phyloP scores from a whole-genome alignment of 2,888 invertebrate genomes.

The Trissoscelio sp. region DNA sequence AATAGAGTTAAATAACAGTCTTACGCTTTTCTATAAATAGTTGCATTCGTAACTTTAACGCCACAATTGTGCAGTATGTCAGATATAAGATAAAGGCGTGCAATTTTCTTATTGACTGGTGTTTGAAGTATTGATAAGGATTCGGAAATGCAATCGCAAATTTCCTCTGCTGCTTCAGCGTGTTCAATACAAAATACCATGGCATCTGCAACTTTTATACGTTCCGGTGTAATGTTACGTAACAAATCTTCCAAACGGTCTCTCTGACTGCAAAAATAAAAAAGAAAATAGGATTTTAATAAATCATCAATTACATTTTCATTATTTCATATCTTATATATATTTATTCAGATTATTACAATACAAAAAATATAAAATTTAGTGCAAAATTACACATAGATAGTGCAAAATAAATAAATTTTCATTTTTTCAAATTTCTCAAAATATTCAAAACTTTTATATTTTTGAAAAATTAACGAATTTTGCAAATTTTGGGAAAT shows the following conservation, averaged over 20 bases:
- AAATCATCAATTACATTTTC: neutral
- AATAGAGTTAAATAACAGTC: conserved; percentile 77
- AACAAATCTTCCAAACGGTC: conserved; percentile 96
- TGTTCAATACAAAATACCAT: conserved; percentile 99
- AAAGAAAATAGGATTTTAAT: neutral
- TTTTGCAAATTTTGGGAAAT: too few species aligned
- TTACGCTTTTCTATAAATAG: conserved; percentile 94
- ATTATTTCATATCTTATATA: too few species aligned
- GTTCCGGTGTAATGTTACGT: conserved; percentile 92
- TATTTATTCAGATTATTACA: too few species aligned
- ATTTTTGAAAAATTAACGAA: too few species aligned
- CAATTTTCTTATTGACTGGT: conserved; percentile 93
- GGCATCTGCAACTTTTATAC: conserved; percentile 93
- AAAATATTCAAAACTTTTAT: too few species aligned
- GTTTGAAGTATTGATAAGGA: conserved; percentile 91
- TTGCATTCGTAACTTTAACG: conserved; percentile 97
- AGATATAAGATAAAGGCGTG: conserved; percentile 96
- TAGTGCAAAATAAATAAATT: too few species aligned
- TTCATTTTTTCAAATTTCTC: too few species aligned
- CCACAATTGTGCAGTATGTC: conserved; percentile 99
- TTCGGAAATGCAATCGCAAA: conserved; percentile 95
- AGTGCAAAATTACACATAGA: too few species aligned
- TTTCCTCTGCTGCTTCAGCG: conserved; percentile 98
- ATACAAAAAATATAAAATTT: too few species aligned
- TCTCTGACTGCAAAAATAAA: conserved; percentile 88